Evolutionary conservation across 2,797 vertebrate species (phyloP), one percentile per base, ranked within the genome.

Genomic region (Anableps anableps): DNA sequence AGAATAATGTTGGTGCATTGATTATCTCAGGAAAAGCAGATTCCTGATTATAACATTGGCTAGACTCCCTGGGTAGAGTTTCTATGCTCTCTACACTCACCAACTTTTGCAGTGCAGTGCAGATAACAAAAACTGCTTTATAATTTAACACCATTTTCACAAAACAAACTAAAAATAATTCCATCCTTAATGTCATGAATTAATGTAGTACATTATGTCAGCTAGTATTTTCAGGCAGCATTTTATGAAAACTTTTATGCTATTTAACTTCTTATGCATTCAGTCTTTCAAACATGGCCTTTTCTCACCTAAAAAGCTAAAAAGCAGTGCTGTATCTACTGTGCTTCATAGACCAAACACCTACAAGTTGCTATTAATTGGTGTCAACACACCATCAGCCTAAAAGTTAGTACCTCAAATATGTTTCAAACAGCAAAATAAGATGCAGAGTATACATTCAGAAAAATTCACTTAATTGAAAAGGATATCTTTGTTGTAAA

Each of bases 11-110:
- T 31, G n/a, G 36, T 43, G 36, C 29, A 75, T 29, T 70, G 48
- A 75, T 68, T 58, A 36, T 73, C 26, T 64, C 10, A 79, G 60
- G 31, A 31, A 55, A 80, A 66, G 13, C 58, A 58, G 10, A n/a
- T 31, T 23, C 23, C 47, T 51, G 76, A 66, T 53, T 76, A 17
- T 29, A 78, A 31, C 50, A 23, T 48, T 38, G 31, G 13, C 55
- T 26, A 2, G 14, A 23, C 13, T 51, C 7, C n/a, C 19, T 45
- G 6, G 43, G 26, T 5, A 47, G 29, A 73, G 29, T 48, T 60
- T 72, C 17, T 5, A 58, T 55, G 19, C 21, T 60, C 26, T 68
- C 26, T 29, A 11, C 7, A 8, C 50, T 47, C 34, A 16, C 41
- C 23, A 21, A 36, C 23, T 4, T 19, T 51, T 51, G 3, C 19